Conservation (phyloP, 2,888 invertebrate genomes). For the Caenorhabditis panamensis region DNA sequence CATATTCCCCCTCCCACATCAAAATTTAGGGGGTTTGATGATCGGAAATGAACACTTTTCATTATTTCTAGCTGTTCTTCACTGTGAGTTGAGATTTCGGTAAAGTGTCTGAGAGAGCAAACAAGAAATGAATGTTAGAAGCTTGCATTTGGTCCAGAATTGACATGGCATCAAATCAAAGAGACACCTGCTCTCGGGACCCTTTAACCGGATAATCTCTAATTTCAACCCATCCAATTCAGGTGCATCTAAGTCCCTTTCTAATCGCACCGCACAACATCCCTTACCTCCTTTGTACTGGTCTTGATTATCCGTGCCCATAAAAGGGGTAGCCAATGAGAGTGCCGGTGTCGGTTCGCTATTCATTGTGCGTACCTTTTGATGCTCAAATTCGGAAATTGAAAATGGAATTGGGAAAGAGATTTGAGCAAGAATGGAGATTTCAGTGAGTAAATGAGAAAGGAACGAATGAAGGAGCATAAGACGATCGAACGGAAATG, state of each 20-base stretch:
- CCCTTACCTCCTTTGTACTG: constrained; percentile 52
- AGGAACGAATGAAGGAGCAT: constrained; percentile 8
- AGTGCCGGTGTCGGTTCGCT: constrained; percentile 41
- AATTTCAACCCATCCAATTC: constrained; percentile 31
- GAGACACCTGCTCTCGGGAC: constrained; percentile 32
- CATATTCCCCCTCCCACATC: not conserved
- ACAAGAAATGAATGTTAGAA: not conserved
- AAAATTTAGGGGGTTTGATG: not conserved
- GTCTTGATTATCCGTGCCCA: constrained; percentile 56
- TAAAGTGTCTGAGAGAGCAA: not conserved
- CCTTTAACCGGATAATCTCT: constrained; percentile 25
- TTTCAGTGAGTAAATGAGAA: not conserved
- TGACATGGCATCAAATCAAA: not conserved
- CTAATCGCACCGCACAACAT: constrained; percentile 15
- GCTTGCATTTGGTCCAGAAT: not conserved
- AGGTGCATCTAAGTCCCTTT: constrained; percentile 32
- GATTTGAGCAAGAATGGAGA: not conserved
- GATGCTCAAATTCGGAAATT: constrained; percentile 15
- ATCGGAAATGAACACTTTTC: too few relatives aligned
- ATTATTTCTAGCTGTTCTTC: not conserved
- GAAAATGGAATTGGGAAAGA: constrained; percentile 2
- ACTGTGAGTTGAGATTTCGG: too few relatives aligned
- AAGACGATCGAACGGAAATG: not conserved
- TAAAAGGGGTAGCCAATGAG: constrained; percentile 46
- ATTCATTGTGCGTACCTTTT: constrained; percentile 21